phyloP scores from a whole-genome alignment of 2,797 vertebrate species.

The Oryzias dopingdopingensis region DNA sequence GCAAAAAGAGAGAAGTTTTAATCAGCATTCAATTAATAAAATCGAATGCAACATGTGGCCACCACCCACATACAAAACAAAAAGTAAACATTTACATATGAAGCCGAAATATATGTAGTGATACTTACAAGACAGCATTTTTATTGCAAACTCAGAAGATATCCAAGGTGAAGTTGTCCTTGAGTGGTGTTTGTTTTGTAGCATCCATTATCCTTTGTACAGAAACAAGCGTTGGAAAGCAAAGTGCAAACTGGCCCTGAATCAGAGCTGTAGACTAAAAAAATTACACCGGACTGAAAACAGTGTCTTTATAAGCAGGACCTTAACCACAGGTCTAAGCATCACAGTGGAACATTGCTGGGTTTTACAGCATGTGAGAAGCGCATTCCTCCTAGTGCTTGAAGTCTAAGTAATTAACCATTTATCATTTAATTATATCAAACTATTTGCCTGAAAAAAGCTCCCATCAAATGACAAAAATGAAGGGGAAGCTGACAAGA shows the following conservation, averaged over 20 bases:
- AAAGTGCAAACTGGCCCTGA: slow-evolving; percentile 61
- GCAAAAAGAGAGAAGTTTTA: slow-evolving; percentile 13
- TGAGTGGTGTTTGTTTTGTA: slow-evolving; percentile 40
- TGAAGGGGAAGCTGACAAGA: slow-evolving; percentile 14
- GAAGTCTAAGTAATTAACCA: slow-evolving; percentile 43
- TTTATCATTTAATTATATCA: slow-evolving; percentile 30
- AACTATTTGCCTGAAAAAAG: slow-evolving; percentile 28
- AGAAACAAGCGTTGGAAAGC: slow-evolving; percentile 31
- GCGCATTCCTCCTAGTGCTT: slow-evolving; percentile 43
- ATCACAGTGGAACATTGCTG: slow-evolving; percentile 67
- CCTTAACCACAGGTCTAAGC: slow-evolving; percentile 46
- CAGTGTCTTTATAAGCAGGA: slow-evolving; percentile 52
- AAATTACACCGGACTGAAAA: slow-evolving; percentile 28
- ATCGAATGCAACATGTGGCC: slow-evolving; percentile 19
- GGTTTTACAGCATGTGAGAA: slow-evolving; percentile 54
- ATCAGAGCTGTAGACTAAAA: slow-evolving; percentile 38
- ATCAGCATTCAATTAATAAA: slow-evolving; percentile 22
- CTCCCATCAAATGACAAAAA: slow-evolving; percentile 11
- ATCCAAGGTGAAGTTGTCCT: slow-evolving; percentile 40
- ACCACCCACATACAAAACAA: slow-evolving; percentile 20
- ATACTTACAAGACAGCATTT: slow-evolving; percentile 34
- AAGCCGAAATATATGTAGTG: slow-evolving; percentile 36
- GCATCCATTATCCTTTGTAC: slow-evolving; percentile 28
- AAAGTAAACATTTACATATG: slow-evolving; percentile 28
- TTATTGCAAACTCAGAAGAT: slow-evolving; percentile 37